Conservation (phyloP, 1,140 invertebrate species). For the Caenorhabditis remanei region DNA sequence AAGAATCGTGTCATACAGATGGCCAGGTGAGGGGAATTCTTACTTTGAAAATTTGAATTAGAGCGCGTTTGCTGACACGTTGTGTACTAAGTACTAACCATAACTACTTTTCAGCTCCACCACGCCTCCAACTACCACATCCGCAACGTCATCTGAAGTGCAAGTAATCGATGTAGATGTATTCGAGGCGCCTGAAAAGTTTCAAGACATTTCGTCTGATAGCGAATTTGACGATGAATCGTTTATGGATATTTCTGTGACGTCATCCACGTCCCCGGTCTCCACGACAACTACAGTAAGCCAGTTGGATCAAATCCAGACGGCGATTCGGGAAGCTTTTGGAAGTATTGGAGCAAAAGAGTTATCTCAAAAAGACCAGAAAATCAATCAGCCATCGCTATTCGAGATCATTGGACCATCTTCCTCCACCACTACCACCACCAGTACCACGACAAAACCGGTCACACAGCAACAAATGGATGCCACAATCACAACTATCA, state of each 20-base stretch:
- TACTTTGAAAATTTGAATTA: background rate
- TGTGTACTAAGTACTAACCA: background rate
- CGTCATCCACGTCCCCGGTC: background rate
- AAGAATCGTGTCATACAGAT: background rate
- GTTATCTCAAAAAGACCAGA: background rate
- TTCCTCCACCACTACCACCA: too few relatives aligned
- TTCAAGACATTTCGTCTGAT: background rate
- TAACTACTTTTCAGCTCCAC: conserved; percentile 1
- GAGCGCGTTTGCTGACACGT: background rate
- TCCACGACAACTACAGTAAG: background rate
- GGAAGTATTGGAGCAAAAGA: background rate
- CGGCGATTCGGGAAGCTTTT: background rate
- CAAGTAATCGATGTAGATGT: conserved; percentile 31
- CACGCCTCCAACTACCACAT: background rate
- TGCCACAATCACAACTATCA: too few relatives aligned
- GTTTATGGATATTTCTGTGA: conserved; percentile 11
- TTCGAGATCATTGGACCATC: background rate
- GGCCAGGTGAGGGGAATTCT: background rate
- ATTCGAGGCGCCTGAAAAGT: conserved; percentile 20
- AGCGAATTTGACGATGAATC: conserved; percentile 27
- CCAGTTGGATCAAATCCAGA: background rate
- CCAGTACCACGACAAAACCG: too few relatives aligned
- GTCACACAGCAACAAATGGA: too few relatives aligned
- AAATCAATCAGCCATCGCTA: too few relatives aligned
- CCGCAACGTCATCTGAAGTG: background rate